Evolutionary conservation across 53 echinoderm and acorn worm species (phyloP).

Genomic region (Astropecten irregularis): DNA sequence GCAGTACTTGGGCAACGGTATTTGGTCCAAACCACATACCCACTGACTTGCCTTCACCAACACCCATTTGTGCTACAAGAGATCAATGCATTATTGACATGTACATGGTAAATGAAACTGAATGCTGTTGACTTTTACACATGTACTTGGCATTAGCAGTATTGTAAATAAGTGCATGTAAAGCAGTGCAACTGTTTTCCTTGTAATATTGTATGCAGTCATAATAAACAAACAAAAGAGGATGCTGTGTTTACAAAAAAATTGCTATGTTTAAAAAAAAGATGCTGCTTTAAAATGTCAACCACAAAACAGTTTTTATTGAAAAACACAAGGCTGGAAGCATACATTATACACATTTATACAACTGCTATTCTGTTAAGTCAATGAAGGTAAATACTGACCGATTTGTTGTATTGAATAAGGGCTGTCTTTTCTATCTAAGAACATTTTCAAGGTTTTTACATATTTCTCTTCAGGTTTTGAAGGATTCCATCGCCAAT

Average conservation of each 20-base stretch:
- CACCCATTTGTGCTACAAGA: conserved; percentile 95
- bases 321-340: too few relatives aligned
- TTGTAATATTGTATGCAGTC: too few relatives aligned
- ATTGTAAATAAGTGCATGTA: too few relatives aligned
- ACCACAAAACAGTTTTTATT: too few relatives aligned
- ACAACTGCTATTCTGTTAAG: too few relatives aligned
- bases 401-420: conserved; percentile 99
- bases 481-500: conserved; percentile 89
- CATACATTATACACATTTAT: too few relatives aligned
- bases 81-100: background rate
- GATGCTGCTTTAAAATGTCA: too few relatives aligned
- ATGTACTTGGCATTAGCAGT: background rate
- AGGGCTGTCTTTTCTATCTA: conserved; percentile 95
- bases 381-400: conserved; percentile 59
- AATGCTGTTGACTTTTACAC: background rate
- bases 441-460: conserved; percentile 83
- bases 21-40: conserved; percentile 99
- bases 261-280: too few relatives aligned
- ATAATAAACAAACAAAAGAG: too few relatives aligned
- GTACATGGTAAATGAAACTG: background rate
- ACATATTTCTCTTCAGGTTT: conserved; percentile 70
- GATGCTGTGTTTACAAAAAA: too few relatives aligned
- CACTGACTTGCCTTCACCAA: conserved; percentile 90
- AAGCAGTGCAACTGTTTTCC: too few relatives aligned
- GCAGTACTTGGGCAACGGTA: conserved; percentile 93